Conservation (phyloP, 2,888 invertebrate species). For the Mesorhabditis sp. region DNA sequence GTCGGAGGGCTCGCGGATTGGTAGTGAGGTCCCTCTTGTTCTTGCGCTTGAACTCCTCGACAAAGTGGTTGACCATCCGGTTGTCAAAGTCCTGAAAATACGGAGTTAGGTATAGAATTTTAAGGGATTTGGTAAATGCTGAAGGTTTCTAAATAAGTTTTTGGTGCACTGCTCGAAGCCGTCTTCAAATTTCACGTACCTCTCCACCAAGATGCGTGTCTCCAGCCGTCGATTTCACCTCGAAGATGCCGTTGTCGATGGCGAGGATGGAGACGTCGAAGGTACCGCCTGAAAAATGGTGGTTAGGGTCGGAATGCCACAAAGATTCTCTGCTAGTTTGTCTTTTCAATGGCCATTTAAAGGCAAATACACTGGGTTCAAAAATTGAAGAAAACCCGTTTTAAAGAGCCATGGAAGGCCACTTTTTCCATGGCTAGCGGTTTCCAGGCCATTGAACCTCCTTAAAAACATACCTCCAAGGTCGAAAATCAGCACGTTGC, state of each 20-base stretch:
- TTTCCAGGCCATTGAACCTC: too few species aligned
- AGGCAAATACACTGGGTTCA: too few species aligned
- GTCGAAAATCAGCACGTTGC: constrained; percentile 53
- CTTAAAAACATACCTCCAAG: constrained; percentile 57
- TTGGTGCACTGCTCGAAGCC: too few species aligned
- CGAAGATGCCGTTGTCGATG: constrained; percentile 38
- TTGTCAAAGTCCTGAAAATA: neutral
- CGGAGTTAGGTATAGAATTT: too few species aligned
- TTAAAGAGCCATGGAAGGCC: too few species aligned
- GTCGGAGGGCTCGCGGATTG: constrained; percentile 83
- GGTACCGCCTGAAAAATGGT: constrained; percentile 62
- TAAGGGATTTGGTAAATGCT: too few species aligned
- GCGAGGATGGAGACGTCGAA: constrained; percentile 46
- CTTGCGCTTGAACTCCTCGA: constrained; percentile 62
- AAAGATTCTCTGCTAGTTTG: too few species aligned
- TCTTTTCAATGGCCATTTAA: too few species aligned
- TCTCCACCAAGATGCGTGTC: constrained; percentile 63
- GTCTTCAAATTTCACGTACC: constrained; percentile 8
- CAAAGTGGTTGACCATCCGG: constrained; percentile 59
- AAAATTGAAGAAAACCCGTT: too few species aligned
- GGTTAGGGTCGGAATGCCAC: too few species aligned
- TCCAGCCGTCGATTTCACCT: constrained; percentile 70
- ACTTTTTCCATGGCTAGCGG: too few species aligned
- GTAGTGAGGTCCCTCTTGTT: constrained; percentile 78
- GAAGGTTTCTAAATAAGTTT: too few species aligned